Percentiles rank a stretch among this genome's conserved stretches.
These are phyloP conservation scores for Caenorhabditis parvicauda DNA, from an alignment of 2,888 invertebrate genomes.

Conservation along the genomic window DNA sequence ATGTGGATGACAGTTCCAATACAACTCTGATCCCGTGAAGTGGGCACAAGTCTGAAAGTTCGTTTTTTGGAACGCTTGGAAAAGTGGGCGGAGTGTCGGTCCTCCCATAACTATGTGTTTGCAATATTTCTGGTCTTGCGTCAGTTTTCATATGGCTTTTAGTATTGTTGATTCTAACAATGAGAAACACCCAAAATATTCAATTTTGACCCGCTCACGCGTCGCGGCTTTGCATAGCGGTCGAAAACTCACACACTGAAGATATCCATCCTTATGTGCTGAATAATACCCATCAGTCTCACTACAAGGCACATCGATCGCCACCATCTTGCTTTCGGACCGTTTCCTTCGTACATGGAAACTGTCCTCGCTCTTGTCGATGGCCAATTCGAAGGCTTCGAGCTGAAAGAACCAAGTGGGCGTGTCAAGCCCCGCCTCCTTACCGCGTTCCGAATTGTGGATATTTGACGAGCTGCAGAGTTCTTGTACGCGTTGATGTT, in stretches of 20 bases:
- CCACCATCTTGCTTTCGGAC: slow-evolving; percentile 7
- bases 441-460: slow-evolving; percentile 52
- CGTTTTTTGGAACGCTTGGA: too few relatives aligned
- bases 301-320: slow-evolving; percentile 13
- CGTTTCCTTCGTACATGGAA: slow-evolving; percentile 10
- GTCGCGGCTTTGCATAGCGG: too few relatives aligned
- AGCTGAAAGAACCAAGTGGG: slow-evolving; percentile 33
- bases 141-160: too few relatives aligned
- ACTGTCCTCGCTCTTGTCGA: slow-evolving; percentile 18
- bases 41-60: too few relatives aligned
- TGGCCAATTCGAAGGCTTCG: slow-evolving; percentile 51
- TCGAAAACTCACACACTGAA: slow-evolving; percentile 21
- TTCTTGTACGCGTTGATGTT: slow-evolving; percentile 61
- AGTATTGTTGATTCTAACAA: background rate
- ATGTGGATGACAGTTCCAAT: slow-evolving; percentile 32
- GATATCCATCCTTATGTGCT: slow-evolving; percentile 9
- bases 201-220: too few relatives aligned
- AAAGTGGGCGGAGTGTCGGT: too few relatives aligned
- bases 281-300: slow-evolving; percentile 17
- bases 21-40: too few relatives aligned
- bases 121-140: too few relatives aligned
- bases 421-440: background rate
- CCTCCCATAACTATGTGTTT: too few relatives aligned
- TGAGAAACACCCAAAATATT: background rate
- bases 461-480: slow-evolving; percentile 49